phyloP scores from a whole-genome alignment of 1,140 invertebrate genomes.

The Drosophila kikkawai region DNA sequence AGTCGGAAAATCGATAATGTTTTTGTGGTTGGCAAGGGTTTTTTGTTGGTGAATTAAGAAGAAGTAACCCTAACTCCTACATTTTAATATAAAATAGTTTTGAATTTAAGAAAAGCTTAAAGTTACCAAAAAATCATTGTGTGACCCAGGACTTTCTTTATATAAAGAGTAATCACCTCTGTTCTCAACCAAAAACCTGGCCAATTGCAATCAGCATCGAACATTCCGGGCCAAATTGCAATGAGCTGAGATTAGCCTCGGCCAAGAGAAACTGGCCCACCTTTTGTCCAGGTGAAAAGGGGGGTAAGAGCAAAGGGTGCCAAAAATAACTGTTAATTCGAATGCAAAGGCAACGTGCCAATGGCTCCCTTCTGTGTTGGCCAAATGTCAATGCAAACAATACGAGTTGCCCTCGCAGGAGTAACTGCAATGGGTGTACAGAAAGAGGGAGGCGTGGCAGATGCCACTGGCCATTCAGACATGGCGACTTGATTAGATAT shows the following conservation, averaged over 20 bases:
- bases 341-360: slow-evolving; percentile 79
- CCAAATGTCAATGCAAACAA: slow-evolving; percentile 79
- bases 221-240: slow-evolving; percentile 63
- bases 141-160: neutral
- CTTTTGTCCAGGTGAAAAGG: slow-evolving; percentile 13
- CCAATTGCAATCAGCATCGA: slow-evolving; percentile 41
- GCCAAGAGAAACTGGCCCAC: slow-evolving; percentile 12
- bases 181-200: slow-evolving; percentile 1
- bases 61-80: neutral
- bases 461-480: slow-evolving; percentile 42
- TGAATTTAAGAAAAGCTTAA: neutral
- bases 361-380: slow-evolving; percentile 51
- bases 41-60: neutral
- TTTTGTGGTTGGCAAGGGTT: slow-evolving; percentile 16
- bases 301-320: slow-evolving; percentile 38
- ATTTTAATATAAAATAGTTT: too few species aligned
- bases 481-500: slow-evolving; percentile 77
- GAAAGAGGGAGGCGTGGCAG: slow-evolving; percentile 7
- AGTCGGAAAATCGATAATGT: neutral
- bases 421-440: neutral
- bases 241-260: slow-evolving; percentile 66
- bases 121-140: neutral
- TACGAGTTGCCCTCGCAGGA: slow-evolving; percentile 18
- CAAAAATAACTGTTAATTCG: slow-evolving; percentile 82
- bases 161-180: neutral